Conservation (phyloP, 2,888 invertebrate species). For the Lydus trimaculatus region DNA sequence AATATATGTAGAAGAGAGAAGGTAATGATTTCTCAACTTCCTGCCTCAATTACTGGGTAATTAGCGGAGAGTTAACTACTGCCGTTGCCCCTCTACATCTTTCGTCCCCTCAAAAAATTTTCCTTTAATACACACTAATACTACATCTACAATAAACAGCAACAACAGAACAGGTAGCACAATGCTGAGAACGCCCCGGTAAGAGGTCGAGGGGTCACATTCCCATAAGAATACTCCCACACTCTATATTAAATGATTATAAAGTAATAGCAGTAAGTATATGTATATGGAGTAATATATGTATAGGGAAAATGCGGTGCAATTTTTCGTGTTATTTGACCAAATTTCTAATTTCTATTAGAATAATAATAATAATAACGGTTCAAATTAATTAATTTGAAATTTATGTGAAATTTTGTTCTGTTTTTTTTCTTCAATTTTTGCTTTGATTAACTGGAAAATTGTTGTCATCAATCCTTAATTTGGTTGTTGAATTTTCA, state of each 20-base stretch:
- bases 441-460: not conserved
- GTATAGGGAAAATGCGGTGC: slow-evolving; percentile 27
- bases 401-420: not conserved
- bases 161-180: slow-evolving; percentile 51
- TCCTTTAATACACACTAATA: not conserved
- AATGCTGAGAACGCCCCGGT: slow-evolving; percentile 61
- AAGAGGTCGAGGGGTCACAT: slow-evolving; percentile 60
- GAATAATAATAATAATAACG: not conserved
- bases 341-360: slow-evolving; percentile 22
- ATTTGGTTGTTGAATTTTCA: not conserved
- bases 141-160: slow-evolving; percentile 13
- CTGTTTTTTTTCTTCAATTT: not conserved
- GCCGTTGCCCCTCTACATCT: slow-evolving; percentile 39
- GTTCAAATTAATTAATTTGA: not conserved
- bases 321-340: slow-evolving; percentile 9
- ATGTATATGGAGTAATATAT: slow-evolving; percentile 37
- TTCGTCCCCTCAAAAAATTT: not conserved
- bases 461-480: not conserved
- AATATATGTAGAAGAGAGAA: not conserved
- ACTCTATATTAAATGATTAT: slow-evolving; percentile 57
- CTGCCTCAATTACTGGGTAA: slow-evolving; percentile 61
- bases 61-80: slow-evolving; percentile 51
- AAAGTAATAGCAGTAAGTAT: slow-evolving; percentile 1
- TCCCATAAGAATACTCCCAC: slow-evolving; percentile 63
- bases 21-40: slow-evolving; percentile 58